Evolutionary conservation across 2,797 vertebrate genomes (phyloP).

Genomic region (Enteromius treurensis): DNA sequence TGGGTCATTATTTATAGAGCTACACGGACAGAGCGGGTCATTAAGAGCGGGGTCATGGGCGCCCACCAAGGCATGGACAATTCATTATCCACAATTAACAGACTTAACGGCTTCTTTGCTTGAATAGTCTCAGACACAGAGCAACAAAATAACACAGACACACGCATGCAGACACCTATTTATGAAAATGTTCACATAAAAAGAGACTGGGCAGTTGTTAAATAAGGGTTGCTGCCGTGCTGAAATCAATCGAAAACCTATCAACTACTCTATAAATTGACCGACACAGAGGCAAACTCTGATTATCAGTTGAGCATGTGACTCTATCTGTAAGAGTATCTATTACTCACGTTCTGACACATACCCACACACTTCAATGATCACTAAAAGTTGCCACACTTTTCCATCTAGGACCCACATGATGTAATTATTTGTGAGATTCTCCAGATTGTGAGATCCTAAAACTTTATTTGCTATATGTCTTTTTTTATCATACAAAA

Average conservation of each 20-base stretch:
- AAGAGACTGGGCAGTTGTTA: background rate
- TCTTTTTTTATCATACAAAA: too few species aligned
- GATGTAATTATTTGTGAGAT: background rate
- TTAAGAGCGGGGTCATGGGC: background rate
- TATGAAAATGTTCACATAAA: background rate
- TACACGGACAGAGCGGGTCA: slow-evolving; percentile 1
- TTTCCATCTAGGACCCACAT: background rate
- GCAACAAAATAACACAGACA: slow-evolving; percentile 22
- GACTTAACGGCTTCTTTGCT: background rate
- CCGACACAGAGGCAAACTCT: background rate
- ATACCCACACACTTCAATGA: background rate
- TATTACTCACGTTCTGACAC: background rate
- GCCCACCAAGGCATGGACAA: slow-evolving; percentile 3
- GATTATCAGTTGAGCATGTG: slow-evolving; percentile 1
- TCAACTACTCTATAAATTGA: slow-evolving; percentile 18
- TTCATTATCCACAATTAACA: slow-evolving; percentile 11
- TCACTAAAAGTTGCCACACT: background rate
- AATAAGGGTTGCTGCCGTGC: background rate
- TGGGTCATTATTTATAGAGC: slow-evolving; percentile 5
- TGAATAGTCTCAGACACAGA: slow-evolving; percentile 3
- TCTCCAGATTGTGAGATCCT: background rate
- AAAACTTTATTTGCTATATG: too few species aligned
- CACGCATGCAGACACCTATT: slow-evolving; percentile 19
- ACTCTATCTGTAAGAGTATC: background rate
- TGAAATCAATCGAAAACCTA: slow-evolving; percentile 1